These are phyloP conservation scores for Entomyzon cyanotis DNA, from an alignment of 2,113 vertebrate species.

Conservation along the genomic window DNA sequence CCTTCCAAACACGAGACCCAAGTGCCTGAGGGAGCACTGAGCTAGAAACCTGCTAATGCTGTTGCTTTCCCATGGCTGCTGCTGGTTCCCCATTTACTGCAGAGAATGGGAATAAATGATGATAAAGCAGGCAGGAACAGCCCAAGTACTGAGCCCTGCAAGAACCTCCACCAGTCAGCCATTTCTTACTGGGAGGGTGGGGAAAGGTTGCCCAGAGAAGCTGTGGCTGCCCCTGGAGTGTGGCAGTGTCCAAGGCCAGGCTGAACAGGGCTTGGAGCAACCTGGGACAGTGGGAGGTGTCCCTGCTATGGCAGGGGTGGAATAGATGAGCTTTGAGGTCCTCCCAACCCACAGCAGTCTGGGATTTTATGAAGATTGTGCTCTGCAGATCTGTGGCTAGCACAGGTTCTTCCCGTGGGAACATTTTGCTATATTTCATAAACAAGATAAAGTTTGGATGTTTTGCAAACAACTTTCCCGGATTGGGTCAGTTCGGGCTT, in stretches of 20 bases:
- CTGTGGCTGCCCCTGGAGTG: background rate
- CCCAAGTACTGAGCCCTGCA: background rate
- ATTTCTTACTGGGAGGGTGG: background rate
- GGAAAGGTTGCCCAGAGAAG: background rate
- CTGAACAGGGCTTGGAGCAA: accelerated
- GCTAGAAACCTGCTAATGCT: background rate
- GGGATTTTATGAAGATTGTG: background rate
- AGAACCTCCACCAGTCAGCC: background rate
- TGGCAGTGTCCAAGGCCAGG: background rate
- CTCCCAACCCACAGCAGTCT: background rate
- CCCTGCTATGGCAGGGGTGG: background rate
- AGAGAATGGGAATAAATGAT: background rate
- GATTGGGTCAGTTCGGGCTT: no score
- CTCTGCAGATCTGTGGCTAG: no score
- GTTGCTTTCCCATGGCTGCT: background rate
- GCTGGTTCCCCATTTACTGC: background rate
- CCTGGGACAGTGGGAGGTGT: background rate
- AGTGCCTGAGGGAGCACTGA: background rate
- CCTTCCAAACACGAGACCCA: background rate
- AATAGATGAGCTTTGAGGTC: background rate
- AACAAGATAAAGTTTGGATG: no score
- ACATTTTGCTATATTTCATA: no score
- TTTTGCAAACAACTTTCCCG: no score
- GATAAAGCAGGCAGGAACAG: background rate
- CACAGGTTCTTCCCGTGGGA: no score